Conservation (phyloP, 2,113 vertebrate genomes). For the Tichodroma muraria region DNA sequence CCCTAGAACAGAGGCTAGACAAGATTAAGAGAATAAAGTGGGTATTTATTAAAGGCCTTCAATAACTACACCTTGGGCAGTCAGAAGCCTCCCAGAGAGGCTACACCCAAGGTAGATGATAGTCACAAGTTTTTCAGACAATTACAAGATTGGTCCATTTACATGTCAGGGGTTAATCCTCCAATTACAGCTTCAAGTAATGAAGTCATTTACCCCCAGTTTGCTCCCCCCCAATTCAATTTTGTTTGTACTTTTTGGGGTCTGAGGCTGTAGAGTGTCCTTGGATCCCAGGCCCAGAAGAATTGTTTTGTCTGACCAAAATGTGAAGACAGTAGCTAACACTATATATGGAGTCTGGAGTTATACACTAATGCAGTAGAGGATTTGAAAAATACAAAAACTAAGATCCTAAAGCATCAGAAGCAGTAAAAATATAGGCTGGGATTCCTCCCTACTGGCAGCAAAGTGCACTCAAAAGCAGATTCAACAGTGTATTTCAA, state of each 20-base stretch:
- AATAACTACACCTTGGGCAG: background rate
- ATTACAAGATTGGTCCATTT: background rate
- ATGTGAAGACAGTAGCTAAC: background rate
- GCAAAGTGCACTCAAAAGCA: background rate
- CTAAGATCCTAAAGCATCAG: background rate
- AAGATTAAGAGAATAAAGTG: background rate
- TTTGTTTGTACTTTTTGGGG: background rate
- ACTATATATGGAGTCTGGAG: background rate
- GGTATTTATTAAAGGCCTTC: background rate
- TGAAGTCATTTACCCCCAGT: background rate
- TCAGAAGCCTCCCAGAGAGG: background rate
- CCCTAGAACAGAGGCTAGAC: background rate
- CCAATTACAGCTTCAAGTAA: background rate
- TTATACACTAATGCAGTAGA: background rate
- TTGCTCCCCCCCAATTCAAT: background rate
- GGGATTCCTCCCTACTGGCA: background rate
- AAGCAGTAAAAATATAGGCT: fast-evolving
- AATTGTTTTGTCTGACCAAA: background rate
- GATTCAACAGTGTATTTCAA: background rate
- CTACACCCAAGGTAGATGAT: background rate
- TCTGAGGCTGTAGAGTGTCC: background rate
- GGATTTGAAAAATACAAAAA: background rate
- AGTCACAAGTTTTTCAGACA: background rate
- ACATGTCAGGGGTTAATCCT: background rate
- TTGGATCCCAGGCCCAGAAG: background rate